A percentile compares a stretch with the other conserved stretches of the same genome.
Conservation (phyloP, 2,113 vertebrate species). For the Lophius piscatorius region DNA sequence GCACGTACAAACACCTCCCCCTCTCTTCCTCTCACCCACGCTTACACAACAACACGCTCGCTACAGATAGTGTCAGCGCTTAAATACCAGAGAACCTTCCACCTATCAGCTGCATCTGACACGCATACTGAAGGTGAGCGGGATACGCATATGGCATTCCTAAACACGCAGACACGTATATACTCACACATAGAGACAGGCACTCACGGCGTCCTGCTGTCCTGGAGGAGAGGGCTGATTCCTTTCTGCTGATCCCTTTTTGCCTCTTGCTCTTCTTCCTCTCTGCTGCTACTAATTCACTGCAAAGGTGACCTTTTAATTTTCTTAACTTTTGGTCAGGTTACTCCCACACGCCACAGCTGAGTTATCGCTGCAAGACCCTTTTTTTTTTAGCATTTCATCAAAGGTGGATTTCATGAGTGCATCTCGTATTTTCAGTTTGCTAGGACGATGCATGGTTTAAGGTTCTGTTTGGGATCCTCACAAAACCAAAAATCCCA, state of each 20-base stretch:
- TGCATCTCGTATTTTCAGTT: slow-evolving; percentile 8
- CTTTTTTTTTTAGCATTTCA: slow-evolving; percentile 44
- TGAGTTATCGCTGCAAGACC: slow-evolving; percentile 22
- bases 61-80: slow-evolving; percentile 52
- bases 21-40: slow-evolving; percentile 13
- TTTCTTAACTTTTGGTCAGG: slow-evolving; percentile 16
- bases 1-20: slow-evolving; percentile 3
- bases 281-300: slow-evolving; percentile 17
- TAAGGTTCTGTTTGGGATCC: background rate
- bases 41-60: slow-evolving; percentile 33
- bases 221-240: slow-evolving; percentile 41
- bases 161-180: slow-evolving; percentile 24
- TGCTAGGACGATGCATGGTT: slow-evolving; percentile 4
- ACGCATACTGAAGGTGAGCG: slow-evolving; percentile 38
- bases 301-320: slow-evolving; percentile 53
- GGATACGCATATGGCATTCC: slow-evolving; percentile 54
- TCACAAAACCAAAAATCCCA: slow-evolving; percentile 2
- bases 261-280: background rate
- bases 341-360: slow-evolving; percentile 12
- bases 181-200: background rate
- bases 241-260: slow-evolving; percentile 10
- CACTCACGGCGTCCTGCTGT: slow-evolving; percentile 27
- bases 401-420: background rate
- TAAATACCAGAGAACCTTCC: slow-evolving; percentile 72
- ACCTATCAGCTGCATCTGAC: slow-evolving; percentile 53